Percentiles rank a stretch among this genome's conserved stretches.
phyloP scores from a whole-genome alignment of 2,888 invertebrate genomes.

The Netelia melanura region DNA sequence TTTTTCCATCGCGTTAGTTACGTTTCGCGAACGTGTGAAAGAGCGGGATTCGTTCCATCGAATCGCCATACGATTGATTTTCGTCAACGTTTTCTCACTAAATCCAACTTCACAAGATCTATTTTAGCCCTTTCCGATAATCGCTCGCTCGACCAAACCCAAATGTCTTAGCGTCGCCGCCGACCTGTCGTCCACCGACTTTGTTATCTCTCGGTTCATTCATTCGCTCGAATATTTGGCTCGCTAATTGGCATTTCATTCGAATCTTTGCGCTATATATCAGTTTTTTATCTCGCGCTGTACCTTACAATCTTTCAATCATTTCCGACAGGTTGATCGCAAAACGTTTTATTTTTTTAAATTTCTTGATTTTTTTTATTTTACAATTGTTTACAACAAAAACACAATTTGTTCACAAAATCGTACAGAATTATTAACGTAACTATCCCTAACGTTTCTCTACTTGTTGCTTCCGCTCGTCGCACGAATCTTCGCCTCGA shows the following conservation, averaged over 20 bases:
- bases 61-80: no score
- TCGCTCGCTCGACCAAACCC: neutral
- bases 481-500: neutral
- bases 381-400: no score
- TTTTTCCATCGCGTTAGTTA: conserved; percentile 2
- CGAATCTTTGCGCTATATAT: neutral
- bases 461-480: neutral
- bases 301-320: neutral
- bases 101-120: neutral
- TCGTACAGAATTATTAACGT: neutral
- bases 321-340: neutral
- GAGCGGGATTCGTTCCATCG: no score
- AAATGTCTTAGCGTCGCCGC: no score
- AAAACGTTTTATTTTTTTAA: no score
- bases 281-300: neutral
- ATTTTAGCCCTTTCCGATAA: neutral
- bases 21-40: conserved; percentile 12
- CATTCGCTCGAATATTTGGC: conserved; percentile 20
- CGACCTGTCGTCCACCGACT: neutral
- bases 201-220: conserved; percentile 20
- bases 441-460: neutral
- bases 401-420: neutral
- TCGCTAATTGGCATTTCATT: conserved; percentile 28
- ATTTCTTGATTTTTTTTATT: no score
- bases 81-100: neutral